Conservation (phyloP, 2,113 vertebrate species). For the Colossoma macropomum region DNA sequence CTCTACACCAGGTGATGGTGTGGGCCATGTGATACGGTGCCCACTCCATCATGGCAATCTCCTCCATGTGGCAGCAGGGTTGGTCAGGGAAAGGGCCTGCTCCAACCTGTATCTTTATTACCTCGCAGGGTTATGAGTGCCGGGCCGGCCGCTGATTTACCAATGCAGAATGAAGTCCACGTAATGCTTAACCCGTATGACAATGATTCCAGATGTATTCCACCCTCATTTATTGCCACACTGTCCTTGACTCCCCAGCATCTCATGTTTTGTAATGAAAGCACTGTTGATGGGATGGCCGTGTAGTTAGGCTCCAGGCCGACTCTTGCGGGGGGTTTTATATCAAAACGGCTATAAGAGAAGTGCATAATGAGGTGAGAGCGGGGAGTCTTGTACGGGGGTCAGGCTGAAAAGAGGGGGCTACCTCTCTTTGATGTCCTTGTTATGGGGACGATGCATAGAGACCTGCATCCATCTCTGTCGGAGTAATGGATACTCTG, state of each 20-base stretch:
- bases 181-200: conserved; percentile 83
- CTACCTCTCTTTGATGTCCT: conserved; percentile 83
- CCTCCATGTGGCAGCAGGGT: conserved; percentile 14
- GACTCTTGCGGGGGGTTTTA: conserved; percentile 79
- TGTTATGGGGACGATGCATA: conserved; percentile 77
- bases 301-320: conserved; percentile 77
- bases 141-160: conserved; percentile 76
- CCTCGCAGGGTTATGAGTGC: conserved; percentile 76
- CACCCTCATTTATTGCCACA: conserved; percentile 83
- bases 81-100: conserved; percentile 65
- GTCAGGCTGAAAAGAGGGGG: conserved; percentile 81
- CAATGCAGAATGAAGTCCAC: conserved; percentile 83
- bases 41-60: conserved; percentile 56
- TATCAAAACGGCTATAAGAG: conserved; percentile 83
- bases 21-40: conserved; percentile 46
- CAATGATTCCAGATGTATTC: conserved; percentile 85
- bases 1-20: conserved; percentile 25
- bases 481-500: conserved; percentile 85
- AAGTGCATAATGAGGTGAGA: conserved; percentile 85
- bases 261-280: conserved; percentile 89
- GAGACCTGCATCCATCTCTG: conserved; percentile 84
- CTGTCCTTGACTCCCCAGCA: conserved; percentile 84
- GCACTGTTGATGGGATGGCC: conserved; percentile 84
- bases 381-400: conserved; percentile 78
- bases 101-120: conserved; percentile 79